Percentiles rank a stretch among this genome's conserved stretches.
These are phyloP conservation scores for Andrena camellia DNA, from an alignment of 2,888 invertebrate genomes.

Conservation along the genomic window DNA sequence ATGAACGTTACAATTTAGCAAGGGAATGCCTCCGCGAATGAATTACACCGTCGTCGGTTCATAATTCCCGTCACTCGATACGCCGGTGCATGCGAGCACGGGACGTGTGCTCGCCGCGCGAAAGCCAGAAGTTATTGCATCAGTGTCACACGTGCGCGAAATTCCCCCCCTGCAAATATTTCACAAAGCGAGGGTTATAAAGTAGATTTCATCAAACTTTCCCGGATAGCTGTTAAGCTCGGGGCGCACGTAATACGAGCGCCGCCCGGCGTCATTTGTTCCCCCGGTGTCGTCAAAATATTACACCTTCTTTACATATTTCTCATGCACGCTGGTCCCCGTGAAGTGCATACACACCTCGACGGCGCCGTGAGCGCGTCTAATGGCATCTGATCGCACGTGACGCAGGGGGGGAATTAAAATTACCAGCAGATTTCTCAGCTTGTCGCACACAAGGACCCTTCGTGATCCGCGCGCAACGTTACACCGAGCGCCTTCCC, in stretches of 20 bases:
- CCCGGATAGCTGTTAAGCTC: constrained; percentile 44
- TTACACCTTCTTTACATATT: constrained; percentile 38
- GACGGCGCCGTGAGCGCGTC: constrained; percentile 6
- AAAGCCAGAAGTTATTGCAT: constrained; percentile 46
- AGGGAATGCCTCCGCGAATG: constrained; percentile 1
- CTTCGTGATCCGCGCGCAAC: constrained; percentile 11
- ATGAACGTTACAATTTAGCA: neutral
- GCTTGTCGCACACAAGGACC: constrained; percentile 24
- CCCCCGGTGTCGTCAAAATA: constrained; percentile 43
- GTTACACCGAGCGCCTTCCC: neutral
- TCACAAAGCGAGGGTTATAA: constrained; percentile 42
- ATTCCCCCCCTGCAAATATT: constrained; percentile 44
- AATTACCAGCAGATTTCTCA: constrained; percentile 36
- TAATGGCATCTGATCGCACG: constrained; percentile 34
- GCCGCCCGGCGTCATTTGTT: constrained; percentile 39
- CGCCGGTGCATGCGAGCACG: constrained; percentile 1
- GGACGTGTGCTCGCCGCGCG: constrained; percentile 35
- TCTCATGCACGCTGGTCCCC: neutral
- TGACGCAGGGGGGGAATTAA: constrained; percentile 43
- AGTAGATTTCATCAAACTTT: constrained; percentile 59
- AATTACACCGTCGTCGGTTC: constrained; percentile 18
- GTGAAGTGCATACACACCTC: neutral
- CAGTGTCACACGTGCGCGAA: constrained; percentile 36
- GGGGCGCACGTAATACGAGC: constrained; percentile 33
- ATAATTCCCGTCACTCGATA: constrained; percentile 27